Percentiles rank a stretch among this genome's conserved stretches.
Evolutionary conservation across 2,797 vertebrate species (phyloP).

Genomic region (Helostoma temminkii): DNA sequence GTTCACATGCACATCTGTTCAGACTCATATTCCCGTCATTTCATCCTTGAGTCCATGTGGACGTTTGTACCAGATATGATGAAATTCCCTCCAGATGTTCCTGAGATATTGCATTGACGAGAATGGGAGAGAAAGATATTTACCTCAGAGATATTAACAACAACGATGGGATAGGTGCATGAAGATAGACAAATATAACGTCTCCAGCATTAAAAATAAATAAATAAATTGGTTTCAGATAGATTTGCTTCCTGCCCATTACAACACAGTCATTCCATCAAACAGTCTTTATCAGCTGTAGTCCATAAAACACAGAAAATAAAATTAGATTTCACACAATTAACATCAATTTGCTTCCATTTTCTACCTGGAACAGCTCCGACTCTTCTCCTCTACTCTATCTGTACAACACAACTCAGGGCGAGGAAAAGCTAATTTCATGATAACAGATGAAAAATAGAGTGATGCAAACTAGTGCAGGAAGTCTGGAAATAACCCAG

Average conservation of each 20-base stretch:
- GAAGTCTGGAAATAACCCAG: constrained; percentile 52
- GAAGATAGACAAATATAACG: too few species aligned
- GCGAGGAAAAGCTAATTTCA: constrained; percentile 15
- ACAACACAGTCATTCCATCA: constrained; percentile 8
- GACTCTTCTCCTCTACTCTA: neutral
- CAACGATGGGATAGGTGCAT: too few species aligned
- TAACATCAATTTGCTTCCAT: constrained; percentile 3
- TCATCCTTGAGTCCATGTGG: too few species aligned
- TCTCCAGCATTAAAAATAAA: too few species aligned
- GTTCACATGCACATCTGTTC: too few species aligned
- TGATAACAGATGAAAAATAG: constrained; percentile 4
- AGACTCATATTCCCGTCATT: too few species aligned
- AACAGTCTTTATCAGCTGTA: constrained; percentile 15
- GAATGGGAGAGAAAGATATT: too few species aligned
- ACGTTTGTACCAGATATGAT: too few species aligned
- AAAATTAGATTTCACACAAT: constrained; percentile 20
- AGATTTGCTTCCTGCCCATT: constrained; percentile 15
- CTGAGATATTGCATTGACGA: too few species aligned
- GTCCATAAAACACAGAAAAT: neutral
- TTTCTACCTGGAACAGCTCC: neutral
- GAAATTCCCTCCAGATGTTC: too few species aligned
- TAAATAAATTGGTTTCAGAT: constrained; percentile 21
- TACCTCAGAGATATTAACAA: too few species aligned
- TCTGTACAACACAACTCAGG: constrained; percentile 8
- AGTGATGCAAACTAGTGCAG: constrained; percentile 46